Evolutionary conservation across 2,113 vertebrate species (phyloP).

Genomic region (Balaeniceps rex): DNA sequence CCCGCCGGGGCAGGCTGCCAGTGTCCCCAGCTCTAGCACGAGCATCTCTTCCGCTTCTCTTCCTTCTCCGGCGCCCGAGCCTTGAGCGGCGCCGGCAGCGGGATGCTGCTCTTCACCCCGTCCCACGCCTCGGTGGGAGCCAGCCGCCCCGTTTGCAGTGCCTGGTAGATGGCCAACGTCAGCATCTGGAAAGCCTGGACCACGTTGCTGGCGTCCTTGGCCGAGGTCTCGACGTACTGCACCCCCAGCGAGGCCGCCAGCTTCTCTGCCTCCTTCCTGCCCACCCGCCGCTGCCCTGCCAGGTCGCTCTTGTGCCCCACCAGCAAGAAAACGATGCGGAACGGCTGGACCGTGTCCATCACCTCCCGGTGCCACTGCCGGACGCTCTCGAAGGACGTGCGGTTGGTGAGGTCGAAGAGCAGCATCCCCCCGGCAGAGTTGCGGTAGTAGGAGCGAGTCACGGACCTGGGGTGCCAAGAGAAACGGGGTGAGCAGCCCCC

Average conservation of each 20-base stretch:
- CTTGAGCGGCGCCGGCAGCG: background rate
- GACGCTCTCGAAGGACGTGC: constrained; percentile 78
- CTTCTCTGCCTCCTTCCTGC: constrained; percentile 73
- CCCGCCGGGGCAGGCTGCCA: background rate
- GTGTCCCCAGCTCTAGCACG: background rate
- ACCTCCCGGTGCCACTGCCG: constrained; percentile 81
- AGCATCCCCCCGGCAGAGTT: constrained; percentile 82
- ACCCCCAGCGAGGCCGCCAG: constrained; percentile 69
- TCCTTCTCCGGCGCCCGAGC: background rate
- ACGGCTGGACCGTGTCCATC: constrained; percentile 71
- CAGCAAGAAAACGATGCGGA: constrained; percentile 75
- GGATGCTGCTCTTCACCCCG: constrained; percentile 73
- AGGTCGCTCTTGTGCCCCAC: constrained; percentile 84
- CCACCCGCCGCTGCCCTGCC: constrained; percentile 63
- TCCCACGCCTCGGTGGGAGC: constrained; percentile 73
- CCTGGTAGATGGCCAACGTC: constrained; percentile 69
- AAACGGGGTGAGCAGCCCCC: background rate
- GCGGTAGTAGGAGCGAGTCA: constrained; percentile 82
- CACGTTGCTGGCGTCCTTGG: constrained; percentile 77
- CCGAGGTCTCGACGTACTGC: constrained; percentile 79
- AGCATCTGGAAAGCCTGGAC: constrained; percentile 74
- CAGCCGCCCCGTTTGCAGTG: constrained; percentile 66
- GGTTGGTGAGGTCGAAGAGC: constrained; percentile 82
- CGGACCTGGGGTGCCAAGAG: constrained; percentile 68
- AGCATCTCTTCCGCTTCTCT: constrained; percentile 2